phyloP scores from a whole-genome alignment of 2,113 vertebrate species.

The Diphyllodes magnificus region DNA sequence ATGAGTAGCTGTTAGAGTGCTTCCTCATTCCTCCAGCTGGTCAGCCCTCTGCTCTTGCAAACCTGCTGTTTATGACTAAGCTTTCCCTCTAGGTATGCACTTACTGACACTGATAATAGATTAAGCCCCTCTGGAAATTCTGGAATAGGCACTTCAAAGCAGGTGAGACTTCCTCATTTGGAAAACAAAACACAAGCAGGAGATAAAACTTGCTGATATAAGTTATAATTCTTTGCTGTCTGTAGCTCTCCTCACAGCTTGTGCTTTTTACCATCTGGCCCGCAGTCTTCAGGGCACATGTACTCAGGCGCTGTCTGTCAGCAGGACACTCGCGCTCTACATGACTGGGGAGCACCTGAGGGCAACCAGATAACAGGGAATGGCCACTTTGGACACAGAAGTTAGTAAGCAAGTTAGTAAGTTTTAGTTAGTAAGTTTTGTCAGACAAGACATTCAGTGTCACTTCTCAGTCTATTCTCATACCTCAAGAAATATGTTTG shows the following conservation, averaged over 20 bases:
- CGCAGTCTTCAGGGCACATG: neutral
- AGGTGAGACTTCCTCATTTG: slow-evolving; percentile 42
- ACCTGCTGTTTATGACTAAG: slow-evolving; percentile 20
- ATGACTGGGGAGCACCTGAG: neutral
- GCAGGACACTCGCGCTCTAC: neutral
- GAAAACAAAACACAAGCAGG: slow-evolving; percentile 25
- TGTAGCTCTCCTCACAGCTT: slow-evolving; percentile 16
- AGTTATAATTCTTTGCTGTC: slow-evolving; percentile 22
- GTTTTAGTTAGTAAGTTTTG: neutral
- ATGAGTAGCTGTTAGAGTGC: slow-evolving; percentile 18
- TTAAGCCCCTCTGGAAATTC: slow-evolving; percentile 35
- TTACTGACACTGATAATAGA: slow-evolving; percentile 47
- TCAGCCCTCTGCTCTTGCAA: slow-evolving; percentile 38
- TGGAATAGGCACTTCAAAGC: slow-evolving; percentile 49
- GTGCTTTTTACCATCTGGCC: slow-evolving; percentile 36
- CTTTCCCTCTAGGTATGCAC: slow-evolving; percentile 47
- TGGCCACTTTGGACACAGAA: neutral
- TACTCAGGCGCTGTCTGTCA: neutral
- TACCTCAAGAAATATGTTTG: neutral
- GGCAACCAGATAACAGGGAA: neutral
- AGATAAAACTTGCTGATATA: slow-evolving; percentile 43
- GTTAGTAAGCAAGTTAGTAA: neutral
- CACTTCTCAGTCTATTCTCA: neutral
- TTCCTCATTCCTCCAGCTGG: slow-evolving; percentile 36
- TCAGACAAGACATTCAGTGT: neutral